A percentile compares a stretch with the other conserved stretches of the same genome.
These are phyloP conservation scores for Stenodema calcarata DNA, from an alignment of 2,888 invertebrate species.

Conservation along the genomic window DNA sequence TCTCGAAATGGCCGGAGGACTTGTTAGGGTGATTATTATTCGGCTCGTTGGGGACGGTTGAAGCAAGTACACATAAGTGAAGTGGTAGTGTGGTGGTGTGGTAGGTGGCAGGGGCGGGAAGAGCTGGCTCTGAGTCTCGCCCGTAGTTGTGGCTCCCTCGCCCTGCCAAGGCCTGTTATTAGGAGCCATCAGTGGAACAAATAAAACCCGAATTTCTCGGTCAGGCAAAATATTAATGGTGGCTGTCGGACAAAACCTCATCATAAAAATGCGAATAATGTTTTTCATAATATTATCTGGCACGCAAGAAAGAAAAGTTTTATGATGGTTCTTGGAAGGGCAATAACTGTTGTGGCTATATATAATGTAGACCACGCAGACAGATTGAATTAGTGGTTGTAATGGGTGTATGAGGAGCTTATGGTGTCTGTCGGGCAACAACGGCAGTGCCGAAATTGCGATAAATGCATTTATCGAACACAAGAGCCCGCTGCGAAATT, in stretches of 20 bases:
- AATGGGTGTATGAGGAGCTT: conserved; percentile 50
- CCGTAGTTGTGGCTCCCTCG: conserved; percentile 7
- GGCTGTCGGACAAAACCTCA: conserved; percentile 52
- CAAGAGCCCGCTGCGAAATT: conserved; percentile 9
- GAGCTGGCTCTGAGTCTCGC: neutral
- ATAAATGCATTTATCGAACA: conserved; percentile 39
- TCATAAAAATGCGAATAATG: conserved; percentile 56
- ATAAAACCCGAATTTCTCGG: conserved; percentile 55
- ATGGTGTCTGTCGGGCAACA: conserved; percentile 10
- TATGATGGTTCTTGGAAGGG: conserved; percentile 54
- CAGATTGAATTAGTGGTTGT: conserved; percentile 54
- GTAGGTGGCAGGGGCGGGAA: neutral
- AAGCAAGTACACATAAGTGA: conserved; percentile 32
- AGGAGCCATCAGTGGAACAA: conserved; percentile 55
- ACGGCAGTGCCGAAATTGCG: conserved; percentile 36
- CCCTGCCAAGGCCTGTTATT: conserved; percentile 53
- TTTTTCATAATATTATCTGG: conserved; percentile 57
- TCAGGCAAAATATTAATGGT: conserved; percentile 55
- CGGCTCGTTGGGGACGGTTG: conserved; percentile 37
- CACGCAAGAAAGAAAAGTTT: conserved; percentile 55
- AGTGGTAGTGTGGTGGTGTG: neutral
- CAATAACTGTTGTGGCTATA: conserved; percentile 53
- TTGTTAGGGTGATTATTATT: conserved; percentile 44
- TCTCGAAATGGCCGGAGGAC: neutral
- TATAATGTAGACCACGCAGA: conserved; percentile 52